phyloP scores from a whole-genome alignment of 2,113 vertebrate species.

The Gymnobelideus leadbeateri region DNA sequence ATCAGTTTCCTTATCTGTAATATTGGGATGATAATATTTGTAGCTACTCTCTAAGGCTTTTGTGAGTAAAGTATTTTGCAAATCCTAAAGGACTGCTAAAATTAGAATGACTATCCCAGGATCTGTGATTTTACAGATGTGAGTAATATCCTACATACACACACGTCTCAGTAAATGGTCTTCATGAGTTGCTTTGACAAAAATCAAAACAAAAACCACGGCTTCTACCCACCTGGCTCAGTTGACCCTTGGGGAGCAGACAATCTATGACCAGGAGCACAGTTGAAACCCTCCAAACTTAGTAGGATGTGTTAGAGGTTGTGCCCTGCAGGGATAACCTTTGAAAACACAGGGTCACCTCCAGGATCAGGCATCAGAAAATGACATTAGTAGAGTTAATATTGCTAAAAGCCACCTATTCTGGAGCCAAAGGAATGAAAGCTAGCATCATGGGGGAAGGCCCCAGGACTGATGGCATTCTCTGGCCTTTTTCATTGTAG shows the following conservation, averaged over 20 bases:
- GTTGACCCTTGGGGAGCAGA: not conserved
- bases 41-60: not conserved
- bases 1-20: not conserved
- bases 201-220: not conserved
- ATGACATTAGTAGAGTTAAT: not conserved
- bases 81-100: not conserved
- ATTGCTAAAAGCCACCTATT: not conserved
- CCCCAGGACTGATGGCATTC: not conserved
- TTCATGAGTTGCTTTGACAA: not conserved
- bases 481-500: not conserved
- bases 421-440: not conserved
- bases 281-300: not conserved
- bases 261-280: not conserved
- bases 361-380: not conserved
- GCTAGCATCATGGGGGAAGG: not conserved
- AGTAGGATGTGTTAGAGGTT: not conserved
- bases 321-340: not conserved
- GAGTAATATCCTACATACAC: not conserved
- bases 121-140: not conserved
- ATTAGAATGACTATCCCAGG: not conserved
- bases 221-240: not conserved
- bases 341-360: not conserved
- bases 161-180: not conserved
- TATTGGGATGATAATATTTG: not conserved
- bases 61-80: not conserved